Evolutionary conservation across 2,888 invertebrate genomes (phyloP).

Genomic region (Agonopterix alstromeriana): DNA sequence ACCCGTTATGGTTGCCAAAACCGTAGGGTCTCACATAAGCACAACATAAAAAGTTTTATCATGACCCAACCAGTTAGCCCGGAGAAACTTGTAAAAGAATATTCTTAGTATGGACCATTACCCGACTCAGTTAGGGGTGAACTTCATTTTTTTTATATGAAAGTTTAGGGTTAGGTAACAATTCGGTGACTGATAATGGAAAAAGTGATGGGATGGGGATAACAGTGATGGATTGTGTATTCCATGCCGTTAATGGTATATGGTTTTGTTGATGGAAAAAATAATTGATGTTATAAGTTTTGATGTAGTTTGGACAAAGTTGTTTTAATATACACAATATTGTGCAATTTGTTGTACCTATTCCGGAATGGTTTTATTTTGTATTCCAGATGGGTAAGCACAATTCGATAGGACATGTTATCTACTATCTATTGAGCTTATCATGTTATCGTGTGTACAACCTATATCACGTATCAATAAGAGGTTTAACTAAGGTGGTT

Average conservation of each 20-base stretch:
- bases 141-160: slow-evolving; percentile 27
- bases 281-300: neutral
- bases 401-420: no score
- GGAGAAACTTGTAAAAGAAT: slow-evolving; percentile 55
- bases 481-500: no score
- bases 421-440: no score
- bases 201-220: no score
- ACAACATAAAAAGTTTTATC: slow-evolving; percentile 72
- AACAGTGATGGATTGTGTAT: no score
- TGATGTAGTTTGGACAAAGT: neutral
- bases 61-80: slow-evolving; percentile 42
- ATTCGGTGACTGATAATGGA: slow-evolving; percentile 8
- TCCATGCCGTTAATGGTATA: no score
- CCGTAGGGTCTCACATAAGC: slow-evolving; percentile 47
- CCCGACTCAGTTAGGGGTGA: slow-evolving; percentile 27
- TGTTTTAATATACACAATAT: no score
- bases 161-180: slow-evolving; percentile 36
- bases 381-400: no score
- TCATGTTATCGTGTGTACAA: no score
- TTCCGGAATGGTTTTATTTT: no score
- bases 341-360: no score
- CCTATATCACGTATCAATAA: no score
- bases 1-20: slow-evolving; percentile 50
- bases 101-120: slow-evolving; percentile 62
- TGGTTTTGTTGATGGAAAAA: neutral